Evolutionary conservation across 1,140 invertebrate species (phyloP).

Genomic region (Trichonephila clavipes): DNA sequence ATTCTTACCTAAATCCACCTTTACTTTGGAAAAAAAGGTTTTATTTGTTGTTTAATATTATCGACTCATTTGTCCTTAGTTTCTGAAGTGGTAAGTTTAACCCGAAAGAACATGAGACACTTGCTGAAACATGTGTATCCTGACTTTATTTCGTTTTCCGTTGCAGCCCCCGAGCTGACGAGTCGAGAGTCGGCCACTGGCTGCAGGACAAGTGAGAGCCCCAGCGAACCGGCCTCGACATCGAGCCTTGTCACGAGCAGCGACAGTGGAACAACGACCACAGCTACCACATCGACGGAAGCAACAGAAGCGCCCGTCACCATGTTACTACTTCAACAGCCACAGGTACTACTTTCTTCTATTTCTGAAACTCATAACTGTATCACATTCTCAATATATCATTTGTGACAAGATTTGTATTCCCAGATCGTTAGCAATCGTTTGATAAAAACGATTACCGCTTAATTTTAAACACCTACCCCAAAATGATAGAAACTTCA

Average conservation of each 20-base stretch:
- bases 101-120: neutral
- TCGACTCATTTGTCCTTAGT: too few species aligned
- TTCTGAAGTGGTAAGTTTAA: neutral
- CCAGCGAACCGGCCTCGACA: constrained; percentile 56
- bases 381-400: too few species aligned
- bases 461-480: too few species aligned
- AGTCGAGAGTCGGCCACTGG: constrained; percentile 74
- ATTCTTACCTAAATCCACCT: too few species aligned
- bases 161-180: constrained; percentile 74
- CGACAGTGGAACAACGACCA: constrained; percentile 69
- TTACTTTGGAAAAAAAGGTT: too few species aligned
- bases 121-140: neutral
- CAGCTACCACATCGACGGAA: neutral
- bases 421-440: too few species aligned
- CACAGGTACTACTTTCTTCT: constrained; percentile 43
- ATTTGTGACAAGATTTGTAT: too few species aligned
- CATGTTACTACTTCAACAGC: constrained; percentile 76
- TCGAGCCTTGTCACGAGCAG: constrained; percentile 69
- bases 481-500: too few species aligned
- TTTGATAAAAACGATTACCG: too few species aligned
- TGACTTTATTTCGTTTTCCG: neutral
- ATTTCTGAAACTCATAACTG: neutral
- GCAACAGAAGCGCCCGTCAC: constrained; percentile 40
- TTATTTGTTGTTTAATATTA: too few species aligned
- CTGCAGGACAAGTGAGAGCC: constrained; percentile 74